These are phyloP conservation scores for Magallana gigas DNA, from an alignment of 1,140 invertebrate genomes.

Conservation along the genomic window DNA sequence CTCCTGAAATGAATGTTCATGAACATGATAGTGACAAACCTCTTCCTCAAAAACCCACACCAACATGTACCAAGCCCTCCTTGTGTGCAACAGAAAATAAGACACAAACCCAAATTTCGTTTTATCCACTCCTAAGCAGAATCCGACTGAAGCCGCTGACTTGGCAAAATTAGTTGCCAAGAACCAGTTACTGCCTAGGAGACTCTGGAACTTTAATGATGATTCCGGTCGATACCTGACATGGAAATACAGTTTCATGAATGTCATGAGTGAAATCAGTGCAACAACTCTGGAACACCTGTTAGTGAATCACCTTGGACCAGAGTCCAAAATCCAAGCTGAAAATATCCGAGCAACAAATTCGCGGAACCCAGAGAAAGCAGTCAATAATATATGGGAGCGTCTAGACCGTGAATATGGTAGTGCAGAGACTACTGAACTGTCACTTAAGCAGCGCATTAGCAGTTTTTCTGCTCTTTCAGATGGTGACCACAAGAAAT, in stretches of 20 bases:
- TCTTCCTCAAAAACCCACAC: background rate
- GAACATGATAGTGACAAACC: background rate
- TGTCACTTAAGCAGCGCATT: slow-evolving; percentile 35
- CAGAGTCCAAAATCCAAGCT: background rate
- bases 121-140: background rate
- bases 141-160: background rate
- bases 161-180: slow-evolving; percentile 33
- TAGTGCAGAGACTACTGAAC: slow-evolving; percentile 46
- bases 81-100: background rate
- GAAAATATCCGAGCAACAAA: slow-evolving; percentile 24
- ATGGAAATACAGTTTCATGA: slow-evolving; percentile 45
- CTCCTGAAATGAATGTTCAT: background rate
- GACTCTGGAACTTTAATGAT: slow-evolving; percentile 34
- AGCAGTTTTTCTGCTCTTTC: slow-evolving; percentile 26
- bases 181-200: slow-evolving; percentile 15
- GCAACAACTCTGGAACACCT: slow-evolving; percentile 38
- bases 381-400: slow-evolving; percentile 39
- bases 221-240: slow-evolving; percentile 36
- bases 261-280: slow-evolving; percentile 41
- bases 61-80: background rate
- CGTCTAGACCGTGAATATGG: slow-evolving; percentile 46
- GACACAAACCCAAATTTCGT: background rate
- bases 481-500: background rate
- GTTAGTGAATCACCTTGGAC: background rate
- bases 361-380: background rate